Base-by-base conservation (phyloP, 2,113 vertebrate species). In the Ibidorhyncha struthersii region DNA sequence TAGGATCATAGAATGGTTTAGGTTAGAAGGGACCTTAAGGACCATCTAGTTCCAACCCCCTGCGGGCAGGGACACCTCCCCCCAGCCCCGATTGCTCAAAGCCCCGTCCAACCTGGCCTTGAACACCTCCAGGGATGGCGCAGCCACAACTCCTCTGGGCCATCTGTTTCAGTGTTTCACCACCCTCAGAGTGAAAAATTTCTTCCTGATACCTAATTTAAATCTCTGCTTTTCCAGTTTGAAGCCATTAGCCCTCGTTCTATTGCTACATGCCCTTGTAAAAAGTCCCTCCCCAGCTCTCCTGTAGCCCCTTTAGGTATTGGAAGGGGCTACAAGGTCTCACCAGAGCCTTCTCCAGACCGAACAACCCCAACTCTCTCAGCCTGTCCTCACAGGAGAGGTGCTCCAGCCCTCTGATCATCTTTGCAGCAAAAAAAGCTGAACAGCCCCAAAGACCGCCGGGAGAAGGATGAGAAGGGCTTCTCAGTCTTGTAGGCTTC, bases 361-460 rank as follows among this genome's bases (percentile, higher is more conserved):
- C 21, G 40, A 65, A 30, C 4, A 43, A 4, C 12, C 18, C 17
- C 26, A 12, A 8, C 17, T 65, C 40, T 41, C 27, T 43, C 62
- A 65, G 40, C 40, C 62, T 43, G 27, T 65, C 18, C 8, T 66
- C 19, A 9, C 4, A 32, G 19, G 8, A 66, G 63, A 43, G 29
- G 27, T 20, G 40, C 40, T 66, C 19, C 40, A 66, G 40, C 40
- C 36, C 25, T 38, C 61, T 27, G 36, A 62, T 12, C 17, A 29
- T 40, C 61, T 63, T 27, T 3, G 2, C 36, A 12, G 36, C 2
- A 9, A n/a, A 16, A 36, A 25, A 29, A 56, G 30, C 41, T 9
- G 40, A 61, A 30, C 29, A 40, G 23, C 41, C 7, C 41, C 3
- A 1, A 12, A 20, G 52, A 4, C 17, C 2, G 0, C 1, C 5